Conservation (phyloP, 2,113 vertebrate species). For the Thunnus maccoyii region DNA sequence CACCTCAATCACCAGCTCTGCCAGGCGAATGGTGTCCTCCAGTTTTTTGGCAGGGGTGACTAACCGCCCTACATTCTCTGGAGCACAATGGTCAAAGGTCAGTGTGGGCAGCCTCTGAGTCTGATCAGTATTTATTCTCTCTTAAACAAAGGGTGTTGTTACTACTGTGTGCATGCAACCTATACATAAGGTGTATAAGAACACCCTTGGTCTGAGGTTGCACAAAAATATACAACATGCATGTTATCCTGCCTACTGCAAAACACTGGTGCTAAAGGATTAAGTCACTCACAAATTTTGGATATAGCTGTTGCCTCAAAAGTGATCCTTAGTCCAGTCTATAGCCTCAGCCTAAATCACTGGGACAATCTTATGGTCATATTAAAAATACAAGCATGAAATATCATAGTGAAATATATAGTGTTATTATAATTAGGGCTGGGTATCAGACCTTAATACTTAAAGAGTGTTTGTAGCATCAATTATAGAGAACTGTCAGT, state of each 20-base stretch:
- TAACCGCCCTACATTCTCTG: conserved; percentile 99
- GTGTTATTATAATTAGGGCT: conserved; percentile 30
- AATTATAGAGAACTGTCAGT: not conserved
- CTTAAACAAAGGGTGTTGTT: not conserved
- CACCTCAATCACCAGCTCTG: conserved; percentile 98
- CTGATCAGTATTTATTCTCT: not conserved
- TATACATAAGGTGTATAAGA: not conserved
- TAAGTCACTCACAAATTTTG: conserved; percentile 45
- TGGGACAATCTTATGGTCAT: conserved; percentile 43
- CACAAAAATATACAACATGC: conserved; percentile 31
- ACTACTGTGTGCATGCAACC: conserved; percentile 49
- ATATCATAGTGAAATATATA: not conserved
- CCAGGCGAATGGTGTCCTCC: conserved; percentile 97
- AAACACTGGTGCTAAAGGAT: conserved; percentile 23
- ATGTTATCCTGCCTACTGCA: conserved; percentile 17
- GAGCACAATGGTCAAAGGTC: conserved; percentile 91
- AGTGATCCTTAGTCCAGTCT: conserved; percentile 40
- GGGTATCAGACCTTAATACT: not conserved
- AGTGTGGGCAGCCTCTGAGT: conserved; percentile 30
- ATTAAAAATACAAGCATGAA: conserved; percentile 34
- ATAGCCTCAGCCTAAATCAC: conserved; percentile 42
- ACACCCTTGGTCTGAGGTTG: not conserved
- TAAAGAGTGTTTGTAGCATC: not conserved
- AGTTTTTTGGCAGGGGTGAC: conserved; percentile 99
- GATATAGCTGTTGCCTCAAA: conserved; percentile 30